Percentiles rank a stretch among this genome's conserved stretches.
Conservation (phyloP, 1,140 invertebrate species). For the Caerostris darwini region DNA sequence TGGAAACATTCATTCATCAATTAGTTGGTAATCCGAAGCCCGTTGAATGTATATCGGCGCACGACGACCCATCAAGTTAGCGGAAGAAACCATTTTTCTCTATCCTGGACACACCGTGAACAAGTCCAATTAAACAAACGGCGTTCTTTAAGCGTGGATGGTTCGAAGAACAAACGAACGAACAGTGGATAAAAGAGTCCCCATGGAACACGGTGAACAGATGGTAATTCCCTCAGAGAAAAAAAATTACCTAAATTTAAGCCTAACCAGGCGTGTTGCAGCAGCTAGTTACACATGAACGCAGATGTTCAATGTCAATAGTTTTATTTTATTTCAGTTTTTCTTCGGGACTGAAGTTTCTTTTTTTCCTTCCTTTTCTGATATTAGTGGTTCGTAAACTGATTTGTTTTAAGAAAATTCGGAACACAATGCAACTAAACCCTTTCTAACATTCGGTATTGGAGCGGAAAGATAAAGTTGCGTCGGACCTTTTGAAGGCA, state of each 20-base stretch:
- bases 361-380: too few species aligned
- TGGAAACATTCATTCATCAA: too few species aligned
- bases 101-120: conserved; percentile 36
- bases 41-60: too few species aligned
- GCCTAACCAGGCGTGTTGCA: conserved; percentile 24
- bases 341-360: not conserved
- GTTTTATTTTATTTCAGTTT: not conserved
- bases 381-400: conserved; percentile 37
- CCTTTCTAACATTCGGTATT: not conserved
- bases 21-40: too few species aligned
- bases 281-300: conserved; percentile 11
- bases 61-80: too few species aligned
- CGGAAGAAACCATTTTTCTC: not conserved
- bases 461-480: conserved; percentile 15
- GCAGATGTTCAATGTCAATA: conserved; percentile 17
- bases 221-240: conserved; percentile 42
- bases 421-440: not conserved
- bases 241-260: conserved; percentile 30
- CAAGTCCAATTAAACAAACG: conserved; percentile 49
- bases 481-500: not conserved
- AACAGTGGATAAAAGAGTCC: conserved; percentile 33
- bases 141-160: conserved; percentile 47
- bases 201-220: conserved; percentile 25
- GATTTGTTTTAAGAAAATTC: conserved; percentile 23
- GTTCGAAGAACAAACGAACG: conserved; percentile 5